Evolutionary conservation across 2,888 invertebrate genomes (phyloP), one percentile per base, ranked within the genome.

Genomic region (Eupithecia subumbrata): DNA sequence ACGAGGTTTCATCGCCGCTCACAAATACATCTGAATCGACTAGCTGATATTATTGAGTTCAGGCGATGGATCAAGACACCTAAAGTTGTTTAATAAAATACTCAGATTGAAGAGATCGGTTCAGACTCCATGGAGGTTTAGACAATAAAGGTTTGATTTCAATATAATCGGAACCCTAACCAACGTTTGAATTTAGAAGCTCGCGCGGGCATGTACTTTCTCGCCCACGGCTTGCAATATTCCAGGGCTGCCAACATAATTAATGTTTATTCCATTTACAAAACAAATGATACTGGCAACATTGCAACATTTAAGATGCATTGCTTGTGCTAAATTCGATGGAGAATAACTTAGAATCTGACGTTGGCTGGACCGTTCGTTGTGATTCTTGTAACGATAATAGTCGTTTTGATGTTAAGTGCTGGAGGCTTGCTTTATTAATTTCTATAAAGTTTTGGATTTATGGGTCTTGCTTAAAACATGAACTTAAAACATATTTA

Each of bases 111-210:
- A n/a, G n/a, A n/a, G n/a, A n/a, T n/a, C n/a, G n/a, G n/a, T n/a
- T n/a, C n/a, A n/a, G n/a, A n/a, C n/a, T n/a, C 11, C 11, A 56
- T 12, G 56, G 56, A 22, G 18, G 12, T 22, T 12, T 22, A 56
- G 0, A 63, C 43, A 43, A 67, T 67, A 43, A 67, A 67, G 43
- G 43, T 68, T 68, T 68, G 22, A 45, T 68, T 43, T 43, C 67
- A 67, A 40, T 71, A 25, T 18, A 37, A 22, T 63, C 75, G 74
- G 71, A 75, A 75, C 74, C 64, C 34, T 22, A 73, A 43, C 81
- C 82, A 76, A 73, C 81, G 84, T 86, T 86, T 85, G 87, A 86
- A 87, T 87, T 86, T 84, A 85, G 80, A 82, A 82, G 83, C 83
- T 77, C 80, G 81, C 81, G 79, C 74, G 83, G 83, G 84, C 86